Base-by-base conservation (phyloP, 1,140 invertebrate genomes). In the Frieseomelitta varia region DNA sequence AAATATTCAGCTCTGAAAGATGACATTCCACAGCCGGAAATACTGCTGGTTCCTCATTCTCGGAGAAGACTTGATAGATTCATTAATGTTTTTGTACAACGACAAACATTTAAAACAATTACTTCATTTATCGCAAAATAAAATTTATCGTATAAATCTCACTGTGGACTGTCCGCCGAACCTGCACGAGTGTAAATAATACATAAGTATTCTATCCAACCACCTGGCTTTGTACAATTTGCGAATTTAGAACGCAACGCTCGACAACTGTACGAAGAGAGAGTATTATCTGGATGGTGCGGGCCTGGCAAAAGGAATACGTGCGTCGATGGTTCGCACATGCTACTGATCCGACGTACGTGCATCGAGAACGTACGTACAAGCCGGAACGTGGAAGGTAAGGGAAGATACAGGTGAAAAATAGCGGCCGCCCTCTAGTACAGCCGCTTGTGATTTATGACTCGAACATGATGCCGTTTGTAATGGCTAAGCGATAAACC, bases 401-500 rank as follows among this genome's bases (percentile, higher is more conserved):
- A 83, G 58, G 81, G 81, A 78, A 79, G 65, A 83, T 71, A 76
- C 53, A 69, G n/a, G 75, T 83, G 81, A 83, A 83, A 83, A 83
- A 83, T 83, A 83, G 75, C 27, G 24, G 53, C 30, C 67, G 63
- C 55, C 27, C 75, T 79, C 75, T 79, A 71, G 61, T 71, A 61
- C 75, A 79, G 65, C 75, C 17, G 81, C 55, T 79, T 24, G 24
- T 83, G 81, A 83, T 83, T 83, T 83, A 83, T 83, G 27, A 39
- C 8, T 53, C 65, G 81, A 78, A 83, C 81, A 79, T 79, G 81
- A 83, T 83, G 75, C 67, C 81, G 65, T 83, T 83, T 83, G 75
- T 83, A 83, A 83, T 79, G 75, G 81, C 39, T 78, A 78, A 78
- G 67, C 81, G 81, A 83, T 83, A 83, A 83, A 83, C 81, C 75